Evolutionary conservation across 2,888 invertebrate genomes (phyloP).

Genomic region (Laothoe populi): DNA sequence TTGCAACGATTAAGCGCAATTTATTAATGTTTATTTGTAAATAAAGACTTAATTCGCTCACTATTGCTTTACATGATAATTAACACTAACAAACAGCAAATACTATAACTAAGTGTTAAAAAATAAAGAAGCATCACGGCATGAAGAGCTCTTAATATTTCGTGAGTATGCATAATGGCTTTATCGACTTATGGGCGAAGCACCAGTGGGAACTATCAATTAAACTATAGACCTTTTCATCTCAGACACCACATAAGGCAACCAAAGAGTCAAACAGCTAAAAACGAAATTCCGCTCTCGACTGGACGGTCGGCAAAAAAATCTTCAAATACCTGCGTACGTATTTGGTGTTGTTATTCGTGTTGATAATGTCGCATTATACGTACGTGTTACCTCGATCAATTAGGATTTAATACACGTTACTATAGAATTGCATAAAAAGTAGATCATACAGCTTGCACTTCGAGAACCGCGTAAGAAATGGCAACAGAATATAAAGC

Average conservation of each 20-base stretch:
- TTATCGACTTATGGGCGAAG: slow-evolving; percentile 55
- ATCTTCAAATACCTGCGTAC: slow-evolving; percentile 55
- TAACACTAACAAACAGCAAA: slow-evolving; percentile 35
- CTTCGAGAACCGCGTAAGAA: slow-evolving; percentile 30
- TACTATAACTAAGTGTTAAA: slow-evolving; percentile 43
- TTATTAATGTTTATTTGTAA: slow-evolving; percentile 33
- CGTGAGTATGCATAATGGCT: slow-evolving; percentile 70
- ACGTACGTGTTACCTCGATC: slow-evolving; percentile 61
- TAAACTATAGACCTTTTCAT: slow-evolving; percentile 62
- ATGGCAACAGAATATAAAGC: slow-evolving; percentile 43
- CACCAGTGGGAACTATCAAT: slow-evolving; percentile 65
- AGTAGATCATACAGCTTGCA: slow-evolving; percentile 45
- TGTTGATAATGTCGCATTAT: slow-evolving; percentile 60
- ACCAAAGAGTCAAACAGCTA: slow-evolving; percentile 59
- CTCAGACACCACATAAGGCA: slow-evolving; percentile 62
- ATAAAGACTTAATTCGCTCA: slow-evolving; percentile 41
- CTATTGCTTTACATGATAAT: slow-evolving; percentile 36
- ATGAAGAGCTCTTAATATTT: slow-evolving; percentile 55
- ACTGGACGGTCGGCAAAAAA: slow-evolving; percentile 61
- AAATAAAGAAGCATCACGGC: slow-evolving; percentile 39
- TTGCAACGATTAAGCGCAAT: slow-evolving; percentile 41
- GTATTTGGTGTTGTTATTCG: slow-evolving; percentile 56
- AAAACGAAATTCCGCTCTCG: slow-evolving; percentile 68
- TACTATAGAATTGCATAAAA: slow-evolving; percentile 49
- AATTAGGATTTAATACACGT: slow-evolving; percentile 59